Conservation (phyloP, 2,888 invertebrate genomes). For the Coleophora deauratella region DNA sequence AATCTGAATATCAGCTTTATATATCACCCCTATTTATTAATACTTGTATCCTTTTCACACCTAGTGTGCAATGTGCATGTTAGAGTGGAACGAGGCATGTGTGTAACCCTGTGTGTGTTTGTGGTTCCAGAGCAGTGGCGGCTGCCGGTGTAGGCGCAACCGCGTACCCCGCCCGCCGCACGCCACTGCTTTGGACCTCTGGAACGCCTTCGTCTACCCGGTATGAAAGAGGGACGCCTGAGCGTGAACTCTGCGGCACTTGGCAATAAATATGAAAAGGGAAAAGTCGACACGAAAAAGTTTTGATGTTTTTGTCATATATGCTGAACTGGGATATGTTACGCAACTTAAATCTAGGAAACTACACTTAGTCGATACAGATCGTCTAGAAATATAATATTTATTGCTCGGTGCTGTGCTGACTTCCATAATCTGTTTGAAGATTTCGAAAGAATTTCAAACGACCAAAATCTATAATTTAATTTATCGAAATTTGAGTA, state of each 20-base stretch:
- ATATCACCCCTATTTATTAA: neutral
- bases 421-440: no score
- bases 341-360: no score
- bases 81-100: slow-evolving; percentile 20
- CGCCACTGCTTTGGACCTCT: slow-evolving; percentile 79
- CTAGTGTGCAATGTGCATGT: slow-evolving; percentile 1
- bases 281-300: neutral
- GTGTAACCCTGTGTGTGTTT: slow-evolving; percentile 66
- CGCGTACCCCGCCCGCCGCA: slow-evolving; percentile 80
- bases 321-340: no score
- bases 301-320: neutral
- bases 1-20: no score
- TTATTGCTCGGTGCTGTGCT: no score
- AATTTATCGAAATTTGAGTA: no score
- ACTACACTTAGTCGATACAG: no score
- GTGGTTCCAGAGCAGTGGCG: slow-evolving; percentile 76
- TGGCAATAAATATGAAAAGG: no score
- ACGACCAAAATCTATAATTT: no score
- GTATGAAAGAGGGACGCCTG: slow-evolving; percentile 73
- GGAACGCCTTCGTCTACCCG: slow-evolving; percentile 79
- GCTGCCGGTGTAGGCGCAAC: slow-evolving; percentile 73
- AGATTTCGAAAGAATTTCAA: no score
- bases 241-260: slow-evolving; percentile 28
- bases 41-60: slow-evolving; percentile 14
- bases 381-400: no score